phyloP scores from a whole-genome alignment of 2,888 invertebrate genomes.

The Herminia tarsipennalis region DNA sequence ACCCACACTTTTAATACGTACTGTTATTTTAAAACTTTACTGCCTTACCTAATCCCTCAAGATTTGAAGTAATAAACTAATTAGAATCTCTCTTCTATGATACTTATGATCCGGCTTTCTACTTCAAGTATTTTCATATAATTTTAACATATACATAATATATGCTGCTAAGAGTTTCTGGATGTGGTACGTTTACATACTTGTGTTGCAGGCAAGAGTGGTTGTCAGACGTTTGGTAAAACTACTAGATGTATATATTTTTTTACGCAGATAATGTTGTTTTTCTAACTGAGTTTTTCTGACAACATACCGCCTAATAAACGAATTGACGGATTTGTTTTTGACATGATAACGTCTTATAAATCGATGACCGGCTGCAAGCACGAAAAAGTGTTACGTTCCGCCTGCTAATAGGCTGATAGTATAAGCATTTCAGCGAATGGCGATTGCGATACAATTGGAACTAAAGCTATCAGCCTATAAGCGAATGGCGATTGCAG shows the following conservation, averaged over 20 bases:
- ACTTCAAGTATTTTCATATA: slow-evolving; percentile 35
- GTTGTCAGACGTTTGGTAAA: slow-evolving; percentile 11
- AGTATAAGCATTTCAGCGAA: too few relatives aligned
- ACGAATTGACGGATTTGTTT: too few relatives aligned
- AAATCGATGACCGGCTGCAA: too few relatives aligned
- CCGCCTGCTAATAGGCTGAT: too few relatives aligned
- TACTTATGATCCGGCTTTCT: slow-evolving; percentile 27
- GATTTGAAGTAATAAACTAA: neutral
- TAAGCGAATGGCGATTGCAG: too few relatives aligned
- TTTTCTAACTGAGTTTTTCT: too few relatives aligned
- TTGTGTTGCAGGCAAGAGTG: slow-evolving; percentile 12
- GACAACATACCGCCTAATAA: too few relatives aligned
- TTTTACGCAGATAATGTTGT: too few relatives aligned
- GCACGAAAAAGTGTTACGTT: too few relatives aligned
- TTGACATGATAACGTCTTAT: too few relatives aligned
- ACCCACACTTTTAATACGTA: neutral
- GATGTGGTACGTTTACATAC: slow-evolving; percentile 30
- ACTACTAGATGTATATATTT: slow-evolving; percentile 12
- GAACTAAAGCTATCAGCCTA: too few relatives aligned
- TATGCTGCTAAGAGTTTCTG: slow-evolving; percentile 34
- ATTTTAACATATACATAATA: slow-evolving; percentile 38
- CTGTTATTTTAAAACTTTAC: neutral
- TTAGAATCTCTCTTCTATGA: slow-evolving; percentile 10
- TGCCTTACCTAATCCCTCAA: neutral
- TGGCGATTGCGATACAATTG: too few relatives aligned